Base-by-base conservation (phyloP, 2,888 invertebrate genomes). In the Protophormia terraenovae region DNA sequence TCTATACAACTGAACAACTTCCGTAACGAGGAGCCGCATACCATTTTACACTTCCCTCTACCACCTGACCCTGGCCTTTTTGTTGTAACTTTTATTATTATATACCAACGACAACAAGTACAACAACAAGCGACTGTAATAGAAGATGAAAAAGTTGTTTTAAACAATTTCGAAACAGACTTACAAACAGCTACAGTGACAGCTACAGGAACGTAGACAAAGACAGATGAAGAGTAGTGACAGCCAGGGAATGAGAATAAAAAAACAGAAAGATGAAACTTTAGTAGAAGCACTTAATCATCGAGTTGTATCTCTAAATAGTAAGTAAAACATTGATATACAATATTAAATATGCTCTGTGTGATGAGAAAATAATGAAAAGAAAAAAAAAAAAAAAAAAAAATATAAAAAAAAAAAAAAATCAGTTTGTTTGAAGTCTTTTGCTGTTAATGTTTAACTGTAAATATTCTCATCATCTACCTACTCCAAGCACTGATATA, bases 221-320 rank as follows among this genome's bases (percentile, higher is more conserved):
- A 50, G 60, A 53, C 35, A 41, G 62, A 58, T 77, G 78, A 24
- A 12, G 3, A 66, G 24, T 67, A 53, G 16, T 32, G 35, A 22
- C 7, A 5, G 41, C 5, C 41, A n/a, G 32, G n/a, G n/a, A n/a
- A n/a, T n/a, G n/a, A n/a, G n/a, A n/a, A n/a, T n/a, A n/a, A n/a
- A n/a, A n/a, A n/a, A n/a, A n/a, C n/a, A n/a, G 32, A 29, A 19
- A 45, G n/a, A n/a, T 35, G 60, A 50, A 72, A 67, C 73, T 75
- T 80, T 50, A 76, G n/a, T 58, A 71, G 71, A 58, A 80, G 75
- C 79, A 80, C 76, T 84, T 84, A 84, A 80, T 84, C 84, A 84
- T 76, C 50, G 60, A 58, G 69, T 76, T 71, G 58, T 72, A 76
- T 84, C 80, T 71, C 38, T 80, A 76, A 84, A 80, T 69, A 76